Evolutionary conservation across 2,888 invertebrate genomes (phyloP).

Genomic region (Alitta virens): DNA sequence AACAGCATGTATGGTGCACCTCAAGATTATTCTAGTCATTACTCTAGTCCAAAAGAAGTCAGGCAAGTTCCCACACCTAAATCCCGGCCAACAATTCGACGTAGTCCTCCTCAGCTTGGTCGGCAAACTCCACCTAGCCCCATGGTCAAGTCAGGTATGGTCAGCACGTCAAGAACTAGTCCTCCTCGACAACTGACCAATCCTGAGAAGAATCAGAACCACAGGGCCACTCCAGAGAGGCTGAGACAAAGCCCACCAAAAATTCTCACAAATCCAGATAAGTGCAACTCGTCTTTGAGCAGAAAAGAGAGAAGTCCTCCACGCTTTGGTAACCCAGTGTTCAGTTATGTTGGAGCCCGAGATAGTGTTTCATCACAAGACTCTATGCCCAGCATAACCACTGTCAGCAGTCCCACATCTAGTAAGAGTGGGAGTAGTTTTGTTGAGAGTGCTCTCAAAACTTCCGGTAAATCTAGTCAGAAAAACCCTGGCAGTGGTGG

Average conservation of each 20-base stretch:
- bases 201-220: background rate
- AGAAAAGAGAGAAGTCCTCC: background rate
- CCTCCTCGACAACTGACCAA: slow-evolving; percentile 4
- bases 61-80: too few species aligned
- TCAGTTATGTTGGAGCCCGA: background rate
- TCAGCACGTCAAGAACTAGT: background rate
- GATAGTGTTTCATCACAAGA: background rate
- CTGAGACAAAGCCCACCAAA: background rate
- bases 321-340: background rate
- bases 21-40: background rate
- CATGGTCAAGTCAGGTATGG: background rate
- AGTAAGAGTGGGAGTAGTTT: too few species aligned
- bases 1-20: background rate
- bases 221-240: background rate
- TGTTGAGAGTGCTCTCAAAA: background rate
- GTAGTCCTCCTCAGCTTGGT: background rate
- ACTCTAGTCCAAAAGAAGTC: background rate
- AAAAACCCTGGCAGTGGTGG: background rate
- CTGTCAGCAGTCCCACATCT: too few species aligned
- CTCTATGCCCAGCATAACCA: too few species aligned
- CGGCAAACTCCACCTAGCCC: background rate
- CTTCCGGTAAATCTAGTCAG: background rate
- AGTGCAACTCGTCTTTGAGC: too few species aligned
- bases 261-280: background rate
- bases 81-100: background rate